phyloP scores from a whole-genome alignment of 2,113 vertebrate genomes.

The Myocastor coypus region DNA sequence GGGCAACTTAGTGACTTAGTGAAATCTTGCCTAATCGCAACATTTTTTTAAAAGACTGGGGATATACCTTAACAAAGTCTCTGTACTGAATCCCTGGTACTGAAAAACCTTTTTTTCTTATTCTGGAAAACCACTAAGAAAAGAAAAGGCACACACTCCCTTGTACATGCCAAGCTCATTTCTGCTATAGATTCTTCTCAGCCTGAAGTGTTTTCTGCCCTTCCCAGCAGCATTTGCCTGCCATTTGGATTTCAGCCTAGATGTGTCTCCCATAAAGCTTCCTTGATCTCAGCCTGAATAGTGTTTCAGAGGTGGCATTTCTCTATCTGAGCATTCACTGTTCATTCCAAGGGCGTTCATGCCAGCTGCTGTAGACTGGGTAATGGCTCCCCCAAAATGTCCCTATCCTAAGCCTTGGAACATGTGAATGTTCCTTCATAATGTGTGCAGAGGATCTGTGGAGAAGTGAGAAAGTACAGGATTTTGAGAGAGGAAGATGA shows the following conservation, averaged over 20 bases:
- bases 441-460: not conserved
- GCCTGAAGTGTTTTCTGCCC: not conserved
- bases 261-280: not conserved
- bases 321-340: not conserved
- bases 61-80: not conserved
- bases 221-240: not conserved
- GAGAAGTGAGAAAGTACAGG: not conserved
- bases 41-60: not conserved
- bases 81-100: not conserved
- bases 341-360: not conserved
- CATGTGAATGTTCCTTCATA: not conserved
- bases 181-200: not conserved
- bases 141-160: not conserved
- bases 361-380: not conserved
- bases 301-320: not conserved
- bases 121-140: not conserved
- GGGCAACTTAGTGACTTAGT: not conserved
- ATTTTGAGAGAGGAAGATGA: not conserved
- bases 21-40: not conserved
- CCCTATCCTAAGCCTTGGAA: not conserved
- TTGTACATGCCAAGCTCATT: not conserved
- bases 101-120: not conserved
- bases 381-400: not conserved
- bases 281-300: not conserved
- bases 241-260: not conserved